Conservation (phyloP, 2,797 vertebrate species). For the Pagetopsis macropterus region DNA sequence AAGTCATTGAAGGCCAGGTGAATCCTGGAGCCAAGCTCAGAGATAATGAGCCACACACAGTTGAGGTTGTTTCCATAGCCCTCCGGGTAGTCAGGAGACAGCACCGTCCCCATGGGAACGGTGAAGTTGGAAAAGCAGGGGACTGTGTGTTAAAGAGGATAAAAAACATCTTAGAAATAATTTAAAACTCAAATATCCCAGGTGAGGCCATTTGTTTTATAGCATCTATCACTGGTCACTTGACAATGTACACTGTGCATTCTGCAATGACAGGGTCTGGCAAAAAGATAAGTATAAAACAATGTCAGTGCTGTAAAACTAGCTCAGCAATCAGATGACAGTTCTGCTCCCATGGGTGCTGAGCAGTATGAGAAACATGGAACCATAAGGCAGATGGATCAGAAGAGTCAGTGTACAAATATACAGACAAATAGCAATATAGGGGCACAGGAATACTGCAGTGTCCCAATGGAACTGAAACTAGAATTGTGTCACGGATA, state of each 20-base stretch:
- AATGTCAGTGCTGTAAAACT: slow-evolving; percentile 58
- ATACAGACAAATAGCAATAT: slow-evolving; percentile 36
- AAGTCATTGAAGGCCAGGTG: slow-evolving; percentile 99
- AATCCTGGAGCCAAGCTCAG: slow-evolving; percentile 93
- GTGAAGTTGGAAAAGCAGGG: slow-evolving; percentile 99
- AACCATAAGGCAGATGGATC: slow-evolving; percentile 41
- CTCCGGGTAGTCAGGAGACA: slow-evolving; percentile 98
- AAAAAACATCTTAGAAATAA: slow-evolving; percentile 29
- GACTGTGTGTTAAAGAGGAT: slow-evolving; percentile 80
- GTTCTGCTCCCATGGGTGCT: slow-evolving; percentile 51
- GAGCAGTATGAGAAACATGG: slow-evolving; percentile 60
- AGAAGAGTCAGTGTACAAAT: slow-evolving; percentile 35
- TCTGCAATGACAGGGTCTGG: slow-evolving; percentile 41
- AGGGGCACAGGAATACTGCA: slow-evolving; percentile 23
- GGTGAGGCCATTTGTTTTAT: slow-evolving; percentile 46
- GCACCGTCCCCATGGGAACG: slow-evolving; percentile 94
- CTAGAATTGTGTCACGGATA: slow-evolving; percentile 44
- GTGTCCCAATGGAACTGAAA: slow-evolving; percentile 42
- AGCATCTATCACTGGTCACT: slow-evolving; percentile 35
- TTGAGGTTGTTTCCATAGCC: slow-evolving; percentile 99
- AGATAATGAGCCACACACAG: slow-evolving; percentile 98
- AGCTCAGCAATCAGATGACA: slow-evolving; percentile 67
- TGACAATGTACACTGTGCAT: slow-evolving; percentile 28
- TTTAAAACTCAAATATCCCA: slow-evolving; percentile 18
- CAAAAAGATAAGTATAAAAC: slow-evolving; percentile 48